phyloP scores from a whole-genome alignment of 2,113 vertebrate species.

The Podiceps cristatus region DNA sequence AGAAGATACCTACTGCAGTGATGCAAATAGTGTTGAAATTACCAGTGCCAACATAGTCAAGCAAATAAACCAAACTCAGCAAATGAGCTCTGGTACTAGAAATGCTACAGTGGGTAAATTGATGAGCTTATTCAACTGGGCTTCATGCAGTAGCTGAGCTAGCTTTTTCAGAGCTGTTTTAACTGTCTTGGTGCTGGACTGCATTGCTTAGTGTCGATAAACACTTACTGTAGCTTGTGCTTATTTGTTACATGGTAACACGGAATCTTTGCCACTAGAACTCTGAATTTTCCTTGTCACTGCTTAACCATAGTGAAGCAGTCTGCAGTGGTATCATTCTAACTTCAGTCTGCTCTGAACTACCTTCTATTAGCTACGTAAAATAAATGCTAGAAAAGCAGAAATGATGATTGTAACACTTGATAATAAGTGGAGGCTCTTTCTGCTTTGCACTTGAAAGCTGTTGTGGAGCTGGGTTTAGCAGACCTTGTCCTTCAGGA shows the following conservation, averaged over 20 bases:
- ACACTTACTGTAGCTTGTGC: neutral
- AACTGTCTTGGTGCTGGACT: neutral
- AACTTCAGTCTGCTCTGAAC: neutral
- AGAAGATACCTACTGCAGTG: neutral
- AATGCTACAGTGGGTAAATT: constrained; percentile 3
- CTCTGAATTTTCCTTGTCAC: neutral
- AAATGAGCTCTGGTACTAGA: constrained; percentile 13
- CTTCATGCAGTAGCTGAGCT: constrained; percentile 7
- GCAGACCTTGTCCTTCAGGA: neutral
- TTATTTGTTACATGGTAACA: fast-evolving
- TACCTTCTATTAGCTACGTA: neutral
- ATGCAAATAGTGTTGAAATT: neutral
- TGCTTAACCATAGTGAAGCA: neutral
- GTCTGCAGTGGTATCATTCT: neutral
- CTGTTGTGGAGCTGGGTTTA: neutral
- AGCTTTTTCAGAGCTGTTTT: neutral
- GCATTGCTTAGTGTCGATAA: neutral
- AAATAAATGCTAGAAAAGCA: neutral
- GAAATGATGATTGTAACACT: neutral
- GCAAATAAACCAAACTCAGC: constrained; percentile 1
- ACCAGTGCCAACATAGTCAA: neutral
- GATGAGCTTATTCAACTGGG: constrained; percentile 29
- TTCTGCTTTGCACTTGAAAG: neutral
- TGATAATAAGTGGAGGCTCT: neutral
- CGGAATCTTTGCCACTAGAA: neutral